Conservation (phyloP, 2,888 invertebrate species). For the Thalpophila matura region DNA sequence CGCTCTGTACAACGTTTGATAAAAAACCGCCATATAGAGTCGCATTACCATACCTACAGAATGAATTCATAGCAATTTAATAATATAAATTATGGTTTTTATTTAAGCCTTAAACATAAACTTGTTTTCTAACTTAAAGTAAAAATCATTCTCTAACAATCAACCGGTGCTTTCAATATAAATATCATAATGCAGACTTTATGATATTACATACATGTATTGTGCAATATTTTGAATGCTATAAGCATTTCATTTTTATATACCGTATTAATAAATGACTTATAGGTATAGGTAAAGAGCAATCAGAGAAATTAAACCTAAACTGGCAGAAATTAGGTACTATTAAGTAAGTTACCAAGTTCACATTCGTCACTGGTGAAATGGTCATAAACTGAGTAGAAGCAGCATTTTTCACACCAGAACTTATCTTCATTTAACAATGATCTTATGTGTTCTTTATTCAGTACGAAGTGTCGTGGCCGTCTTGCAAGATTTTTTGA, state of each 20-base stretch:
- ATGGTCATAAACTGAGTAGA: constrained; percentile 12
- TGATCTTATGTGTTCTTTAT: not conserved
- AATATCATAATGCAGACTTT: not conserved
- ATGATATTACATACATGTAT: no score
- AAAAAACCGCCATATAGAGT: not conserved
- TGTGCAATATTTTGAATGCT: not conserved
- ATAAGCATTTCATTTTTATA: not conserved
- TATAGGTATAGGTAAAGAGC: not conserved
- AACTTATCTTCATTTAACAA: constrained; percentile 8
- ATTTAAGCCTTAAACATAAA: no score
- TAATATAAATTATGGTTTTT: no score
- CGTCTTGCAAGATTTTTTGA: not conserved
- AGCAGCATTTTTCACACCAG: constrained; percentile 9
- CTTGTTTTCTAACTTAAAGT: not conserved
- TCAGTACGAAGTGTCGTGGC: not conserved
- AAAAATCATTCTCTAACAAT: not conserved
- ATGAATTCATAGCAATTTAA: no score
- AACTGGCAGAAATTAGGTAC: not conserved
- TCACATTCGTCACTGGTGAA: constrained; percentile 2
- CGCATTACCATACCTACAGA: not conserved
- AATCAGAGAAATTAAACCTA: not conserved
- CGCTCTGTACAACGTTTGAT: constrained; percentile 1
- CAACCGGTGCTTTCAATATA: not conserved
- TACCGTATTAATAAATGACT: not conserved
- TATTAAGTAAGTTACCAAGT: not conserved